These are phyloP conservation scores for Brachionus koreanus DNA, from an alignment of 1,140 invertebrate genomes.

Conservation along the genomic window DNA sequence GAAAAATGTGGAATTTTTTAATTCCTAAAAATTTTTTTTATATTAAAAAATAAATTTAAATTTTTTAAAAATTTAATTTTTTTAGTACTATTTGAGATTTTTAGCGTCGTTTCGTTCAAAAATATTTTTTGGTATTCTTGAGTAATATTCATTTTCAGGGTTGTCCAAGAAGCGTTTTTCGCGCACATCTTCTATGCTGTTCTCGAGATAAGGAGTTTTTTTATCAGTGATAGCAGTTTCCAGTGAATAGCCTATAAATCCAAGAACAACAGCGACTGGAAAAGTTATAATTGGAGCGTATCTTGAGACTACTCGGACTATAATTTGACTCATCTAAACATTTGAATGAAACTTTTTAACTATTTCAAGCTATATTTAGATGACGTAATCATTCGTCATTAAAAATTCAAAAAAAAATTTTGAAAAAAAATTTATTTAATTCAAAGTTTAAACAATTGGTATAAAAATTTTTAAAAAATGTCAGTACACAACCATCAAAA, in stretches of 20 bases:
- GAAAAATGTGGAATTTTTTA: too few species aligned
- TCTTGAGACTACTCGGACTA: slow-evolving; percentile 17
- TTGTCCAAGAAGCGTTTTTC: slow-evolving; percentile 21
- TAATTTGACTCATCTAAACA: slow-evolving; percentile 32
- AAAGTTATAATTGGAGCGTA: slow-evolving; percentile 41
- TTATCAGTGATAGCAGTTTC: not conserved
- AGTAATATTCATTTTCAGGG: not conserved
- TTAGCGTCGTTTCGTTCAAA: slow-evolving; percentile 38
- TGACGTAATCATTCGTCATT: slow-evolving; percentile 14
- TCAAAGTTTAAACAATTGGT: not conserved
- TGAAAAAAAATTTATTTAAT: not conserved
- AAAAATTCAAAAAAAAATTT: not conserved
- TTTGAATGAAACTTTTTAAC: not conserved
- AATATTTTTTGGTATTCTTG: slow-evolving; percentile 19
- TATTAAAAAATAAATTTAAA: not conserved
- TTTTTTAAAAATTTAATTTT: not conserved
- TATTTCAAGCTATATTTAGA: not conserved
- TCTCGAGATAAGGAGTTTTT: slow-evolving; percentile 7
- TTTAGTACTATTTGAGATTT: slow-evolving; percentile 4
- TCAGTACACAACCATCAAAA: not conserved
- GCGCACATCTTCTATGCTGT: not conserved
- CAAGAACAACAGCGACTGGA: slow-evolving; percentile 42
- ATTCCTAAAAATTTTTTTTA: not conserved
- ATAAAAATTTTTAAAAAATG: not conserved
- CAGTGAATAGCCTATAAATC: slow-evolving; percentile 39